Evolutionary conservation across 1,140 invertebrate genomes (phyloP).

Genomic region (Phocides pigmalion): DNA sequence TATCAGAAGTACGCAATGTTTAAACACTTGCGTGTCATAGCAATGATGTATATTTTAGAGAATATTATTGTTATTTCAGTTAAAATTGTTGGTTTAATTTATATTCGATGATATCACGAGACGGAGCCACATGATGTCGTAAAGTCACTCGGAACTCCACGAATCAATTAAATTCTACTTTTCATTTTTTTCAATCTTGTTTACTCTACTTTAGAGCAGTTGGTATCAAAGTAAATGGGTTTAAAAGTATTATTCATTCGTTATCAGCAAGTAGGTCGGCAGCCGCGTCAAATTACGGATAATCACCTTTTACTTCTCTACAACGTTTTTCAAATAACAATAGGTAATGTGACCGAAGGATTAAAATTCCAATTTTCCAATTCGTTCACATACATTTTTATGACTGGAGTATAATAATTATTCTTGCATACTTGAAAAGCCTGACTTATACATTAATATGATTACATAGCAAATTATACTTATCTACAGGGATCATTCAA

Average conservation of each 20-base stretch:
- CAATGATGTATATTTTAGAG: too few species aligned
- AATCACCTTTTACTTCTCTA: constrained; percentile 19
- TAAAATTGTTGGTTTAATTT: too few species aligned
- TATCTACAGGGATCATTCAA: too few species aligned
- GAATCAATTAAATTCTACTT: neutral
- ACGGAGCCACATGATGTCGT: neutral
- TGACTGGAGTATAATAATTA: neutral
- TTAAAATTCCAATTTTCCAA: constrained; percentile 22
- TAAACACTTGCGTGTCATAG: too few species aligned
- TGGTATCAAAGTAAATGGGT: neutral
- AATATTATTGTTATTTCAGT: too few species aligned
- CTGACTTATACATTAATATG: too few species aligned
- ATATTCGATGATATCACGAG: too few species aligned
- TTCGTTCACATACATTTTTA: neutral
- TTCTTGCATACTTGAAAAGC: too few species aligned
- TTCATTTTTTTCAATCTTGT: neutral
- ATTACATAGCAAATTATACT: too few species aligned
- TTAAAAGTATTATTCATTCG: constrained; percentile 1
- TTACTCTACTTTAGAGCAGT: neutral
- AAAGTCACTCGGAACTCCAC: neutral
- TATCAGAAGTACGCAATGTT: too few species aligned
- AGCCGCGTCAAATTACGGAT: constrained; percentile 20
- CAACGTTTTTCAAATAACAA: constrained; percentile 10
- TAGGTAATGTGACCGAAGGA: constrained; percentile 15
- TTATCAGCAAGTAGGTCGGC: constrained; percentile 16